Conservation (phyloP, 1,140 invertebrate genomes). For the Globodera rostochiensis region DNA sequence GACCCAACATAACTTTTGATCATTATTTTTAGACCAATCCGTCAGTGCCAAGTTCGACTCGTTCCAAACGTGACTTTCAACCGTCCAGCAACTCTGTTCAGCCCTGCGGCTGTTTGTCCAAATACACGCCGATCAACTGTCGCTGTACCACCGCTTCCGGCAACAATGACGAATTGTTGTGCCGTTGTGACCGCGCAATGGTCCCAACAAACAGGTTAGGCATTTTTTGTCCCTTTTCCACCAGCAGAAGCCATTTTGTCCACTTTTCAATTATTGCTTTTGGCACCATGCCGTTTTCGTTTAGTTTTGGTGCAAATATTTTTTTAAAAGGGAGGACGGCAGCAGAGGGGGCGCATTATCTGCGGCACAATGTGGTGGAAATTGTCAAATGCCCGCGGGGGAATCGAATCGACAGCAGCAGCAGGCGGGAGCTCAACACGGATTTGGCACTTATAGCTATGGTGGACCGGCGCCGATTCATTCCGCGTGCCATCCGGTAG, state of each 20-base stretch:
- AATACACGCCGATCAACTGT: constrained; percentile 27
- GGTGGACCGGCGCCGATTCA: constrained; percentile 13
- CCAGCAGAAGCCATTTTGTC: no score
- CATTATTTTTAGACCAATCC: not conserved
- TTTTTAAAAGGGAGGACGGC: no score
- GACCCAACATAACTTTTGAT: no score
- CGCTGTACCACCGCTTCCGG: constrained; percentile 15
- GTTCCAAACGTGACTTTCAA: constrained; percentile 16
- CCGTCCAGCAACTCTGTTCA: not conserved
- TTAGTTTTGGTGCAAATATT: no score
- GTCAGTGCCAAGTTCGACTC: not conserved
- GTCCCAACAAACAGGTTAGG: not conserved
- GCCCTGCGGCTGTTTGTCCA: constrained; percentile 25
- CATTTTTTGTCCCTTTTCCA: no score
- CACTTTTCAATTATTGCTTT: no score
- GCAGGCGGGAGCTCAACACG: not conserved
- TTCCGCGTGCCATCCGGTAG: constrained; percentile 25
- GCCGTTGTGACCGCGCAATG: constrained; percentile 24
- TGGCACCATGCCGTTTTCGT: no score
- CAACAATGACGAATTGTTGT: constrained; percentile 16
- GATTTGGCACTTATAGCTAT: not conserved
- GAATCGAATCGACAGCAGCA: not conserved
- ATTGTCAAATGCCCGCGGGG: not conserved
- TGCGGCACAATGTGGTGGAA: not conserved
- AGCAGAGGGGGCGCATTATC: not conserved